Percentiles rank a stretch among this genome's conserved stretches.
These are phyloP conservation scores for Pycnonotus jocosus DNA, from an alignment of 2,113 vertebrate genomes.

Conservation along the genomic window DNA sequence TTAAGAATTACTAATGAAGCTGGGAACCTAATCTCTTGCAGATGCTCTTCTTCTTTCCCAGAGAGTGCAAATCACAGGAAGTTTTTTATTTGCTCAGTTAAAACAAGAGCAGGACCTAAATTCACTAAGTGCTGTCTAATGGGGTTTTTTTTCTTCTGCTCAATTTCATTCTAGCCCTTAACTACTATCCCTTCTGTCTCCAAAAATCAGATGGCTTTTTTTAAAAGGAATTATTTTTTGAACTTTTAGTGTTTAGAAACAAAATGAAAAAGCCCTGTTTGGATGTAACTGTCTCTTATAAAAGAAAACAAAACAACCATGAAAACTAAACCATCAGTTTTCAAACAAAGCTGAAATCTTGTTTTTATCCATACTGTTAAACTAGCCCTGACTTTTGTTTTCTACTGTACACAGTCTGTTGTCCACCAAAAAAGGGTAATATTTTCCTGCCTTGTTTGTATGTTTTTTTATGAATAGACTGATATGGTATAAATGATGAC, in stretches of 20 bases:
- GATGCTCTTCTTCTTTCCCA: background rate
- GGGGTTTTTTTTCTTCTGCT: background rate
- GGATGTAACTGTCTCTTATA: background rate
- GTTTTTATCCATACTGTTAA: slow-evolving; percentile 46
- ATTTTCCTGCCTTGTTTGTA: slow-evolving; percentile 56
- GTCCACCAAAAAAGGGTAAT: slow-evolving; percentile 34
- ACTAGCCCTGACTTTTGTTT: slow-evolving; percentile 40
- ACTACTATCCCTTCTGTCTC: background rate
- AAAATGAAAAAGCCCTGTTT: background rate
- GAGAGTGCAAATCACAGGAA: slow-evolving; percentile 30
- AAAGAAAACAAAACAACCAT: background rate
- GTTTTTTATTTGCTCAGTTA: slow-evolving; percentile 23
- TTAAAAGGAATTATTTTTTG: background rate
- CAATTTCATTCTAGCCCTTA: slow-evolving; percentile 18
- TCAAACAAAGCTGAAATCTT: background rate
- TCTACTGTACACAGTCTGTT: slow-evolving; percentile 45
- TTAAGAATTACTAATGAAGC: slow-evolving; percentile 7
- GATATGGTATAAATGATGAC: slow-evolving; percentile 50
- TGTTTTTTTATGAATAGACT: slow-evolving; percentile 50
- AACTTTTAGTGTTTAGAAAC: background rate
- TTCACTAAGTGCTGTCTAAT: background rate
- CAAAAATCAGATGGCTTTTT: background rate
- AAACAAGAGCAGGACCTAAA: slow-evolving; percentile 26
- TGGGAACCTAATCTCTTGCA: background rate
- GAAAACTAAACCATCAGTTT: background rate